phyloP scores from a whole-genome alignment of 2,888 invertebrate genomes.

The Epinotia bilunana region DNA sequence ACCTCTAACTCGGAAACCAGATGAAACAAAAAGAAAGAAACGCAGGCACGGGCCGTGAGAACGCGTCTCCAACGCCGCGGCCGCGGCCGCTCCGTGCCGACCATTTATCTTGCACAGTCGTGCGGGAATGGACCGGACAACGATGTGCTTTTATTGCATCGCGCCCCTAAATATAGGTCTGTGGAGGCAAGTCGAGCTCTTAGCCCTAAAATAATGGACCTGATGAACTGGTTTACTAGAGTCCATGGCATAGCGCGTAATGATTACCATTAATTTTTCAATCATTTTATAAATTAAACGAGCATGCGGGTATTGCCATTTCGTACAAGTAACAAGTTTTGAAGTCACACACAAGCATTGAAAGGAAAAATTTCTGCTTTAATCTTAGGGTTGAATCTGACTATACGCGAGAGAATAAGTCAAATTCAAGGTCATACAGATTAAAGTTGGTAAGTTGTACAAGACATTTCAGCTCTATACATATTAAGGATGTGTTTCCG shows the following conservation, averaged over 20 bases:
- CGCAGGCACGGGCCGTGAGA: constrained; percentile 83
- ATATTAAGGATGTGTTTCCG: neutral
- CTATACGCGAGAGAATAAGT: neutral
- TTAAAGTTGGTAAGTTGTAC: constrained; percentile 1
- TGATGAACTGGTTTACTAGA: constrained; percentile 60
- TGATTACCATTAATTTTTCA: constrained; percentile 24
- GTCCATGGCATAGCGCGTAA: constrained; percentile 46
- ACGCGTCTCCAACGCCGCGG: constrained; percentile 75
- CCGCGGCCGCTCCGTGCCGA: constrained; percentile 67
- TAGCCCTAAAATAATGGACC: constrained; percentile 71
- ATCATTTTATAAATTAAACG: constrained; percentile 5
- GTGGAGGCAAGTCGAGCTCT: constrained; percentile 71
- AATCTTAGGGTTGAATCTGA: neutral
- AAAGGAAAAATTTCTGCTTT: neutral
- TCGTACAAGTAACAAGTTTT: neutral
- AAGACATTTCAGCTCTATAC: neutral
- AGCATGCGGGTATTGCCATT: neutral
- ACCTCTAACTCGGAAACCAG: constrained; percentile 82
- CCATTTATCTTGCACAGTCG: constrained; percentile 84
- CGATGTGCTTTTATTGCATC: constrained; percentile 82
- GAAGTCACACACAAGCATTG: neutral
- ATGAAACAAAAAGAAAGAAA: constrained; percentile 79
- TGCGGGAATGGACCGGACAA: constrained; percentile 80
- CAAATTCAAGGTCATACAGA: neutral
- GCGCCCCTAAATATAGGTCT: constrained; percentile 82